phyloP scores from a whole-genome alignment of 2,797 vertebrate genomes.

The Aeoliscus strigatus region DNA sequence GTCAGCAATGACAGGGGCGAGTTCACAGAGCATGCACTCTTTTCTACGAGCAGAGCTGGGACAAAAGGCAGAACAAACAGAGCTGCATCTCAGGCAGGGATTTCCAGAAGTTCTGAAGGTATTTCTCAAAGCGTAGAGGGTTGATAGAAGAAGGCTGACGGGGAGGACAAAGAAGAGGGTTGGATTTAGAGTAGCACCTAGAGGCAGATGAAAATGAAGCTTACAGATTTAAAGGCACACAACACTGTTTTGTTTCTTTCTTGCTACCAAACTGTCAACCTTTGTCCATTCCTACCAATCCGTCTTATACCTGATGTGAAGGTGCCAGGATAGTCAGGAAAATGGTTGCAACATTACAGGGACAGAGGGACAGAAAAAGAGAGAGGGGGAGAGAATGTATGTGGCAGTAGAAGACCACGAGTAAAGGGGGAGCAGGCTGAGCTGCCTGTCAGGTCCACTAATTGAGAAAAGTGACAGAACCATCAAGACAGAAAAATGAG shows the following conservation, averaged over 20 bases:
- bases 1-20: slow-evolving; percentile 48
- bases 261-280: slow-evolving; percentile 1
- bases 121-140: slow-evolving; percentile 44
- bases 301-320: slow-evolving; percentile 19
- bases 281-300: background rate
- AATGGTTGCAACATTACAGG: slow-evolving; percentile 26
- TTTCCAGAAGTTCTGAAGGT: slow-evolving; percentile 47
- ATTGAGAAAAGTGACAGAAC: slow-evolving; percentile 77
- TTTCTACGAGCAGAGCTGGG: slow-evolving; percentile 39
- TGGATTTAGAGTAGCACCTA: slow-evolving; percentile 48
- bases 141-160: slow-evolving; percentile 36
- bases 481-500: slow-evolving; percentile 63
- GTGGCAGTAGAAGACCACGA: slow-evolving; percentile 38
- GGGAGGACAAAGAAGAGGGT: slow-evolving; percentile 40
- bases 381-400: slow-evolving; percentile 20
- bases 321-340: slow-evolving; percentile 12
- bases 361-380: slow-evolving; percentile 15
- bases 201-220: slow-evolving; percentile 39
- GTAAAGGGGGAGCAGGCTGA: slow-evolving; percentile 61
- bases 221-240: slow-evolving; percentile 25
- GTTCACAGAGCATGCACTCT: slow-evolving; percentile 41
- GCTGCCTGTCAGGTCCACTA: slow-evolving; percentile 70
- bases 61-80: slow-evolving; percentile 46
- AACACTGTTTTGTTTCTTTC: slow-evolving; percentile 14
- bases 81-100: slow-evolving; percentile 43